Evolutionary conservation across 1,140 invertebrate genomes (phyloP), one percentile per base, ranked within the genome.

Genomic region (Musca domestica): DNA sequence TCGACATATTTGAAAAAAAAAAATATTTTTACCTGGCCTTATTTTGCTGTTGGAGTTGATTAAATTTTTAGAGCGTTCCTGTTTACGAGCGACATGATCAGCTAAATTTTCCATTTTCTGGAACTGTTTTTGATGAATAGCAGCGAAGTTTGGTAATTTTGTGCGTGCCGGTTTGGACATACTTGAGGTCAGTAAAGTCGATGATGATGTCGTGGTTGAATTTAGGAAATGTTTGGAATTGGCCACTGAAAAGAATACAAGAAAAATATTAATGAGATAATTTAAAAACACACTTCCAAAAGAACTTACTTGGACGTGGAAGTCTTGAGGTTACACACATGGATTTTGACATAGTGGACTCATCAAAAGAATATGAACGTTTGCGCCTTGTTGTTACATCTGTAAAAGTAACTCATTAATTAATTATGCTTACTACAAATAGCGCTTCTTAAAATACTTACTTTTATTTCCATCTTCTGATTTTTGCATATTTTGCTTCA

Each of bases 71-170:
- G 85, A 85, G 5, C 83, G 84, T 70, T 80, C 82, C 47, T 83
- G 84, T 77, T 82, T 86, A 69, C 83, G 76, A 73, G 79, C 76
- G 61, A 86, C 82, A 68, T 86, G 84, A 74, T 89, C 86, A 23
- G 85, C 81, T 14, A 90, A 69, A 46, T 87, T 88, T 76, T 90
- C 88, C 86, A 89, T 88, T 73, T 85, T 84, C 4, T 82, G 82
- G 71, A 89, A 89, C 54, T 86, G 84, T 72, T 84, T 86, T 70
- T 88, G 82, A 72, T 90, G 89, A 47, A 90, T 84, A 6, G 85
- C 84, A 4, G 85, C 83, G 71, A 90, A 90, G 79, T 90, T 87
- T 12, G 89, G 89, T 69, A 86, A 77, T 73, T 86, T 88, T 47
- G 76, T 84, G 74, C 76, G 81, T 49, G 9, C 71, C 67, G 41